Conservation (phyloP, 2,888 invertebrate species). For the Peribatodes rhomboidaria region DNA sequence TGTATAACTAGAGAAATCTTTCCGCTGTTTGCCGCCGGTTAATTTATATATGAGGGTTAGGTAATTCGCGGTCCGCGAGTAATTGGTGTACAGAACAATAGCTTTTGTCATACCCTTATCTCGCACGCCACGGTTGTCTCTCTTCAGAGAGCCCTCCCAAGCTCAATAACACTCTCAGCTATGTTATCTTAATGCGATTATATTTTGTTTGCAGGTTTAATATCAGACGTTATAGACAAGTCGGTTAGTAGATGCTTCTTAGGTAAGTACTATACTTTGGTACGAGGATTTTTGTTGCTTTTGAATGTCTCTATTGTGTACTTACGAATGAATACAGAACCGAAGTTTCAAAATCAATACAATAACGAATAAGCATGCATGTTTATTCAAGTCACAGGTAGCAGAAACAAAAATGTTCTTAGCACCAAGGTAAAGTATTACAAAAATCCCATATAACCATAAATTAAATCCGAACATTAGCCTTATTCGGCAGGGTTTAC, state of each 20-base stretch:
- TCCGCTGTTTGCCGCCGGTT: constrained; percentile 85
- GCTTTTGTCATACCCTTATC: constrained; percentile 86
- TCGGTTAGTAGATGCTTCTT: neutral
- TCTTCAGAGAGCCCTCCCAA: constrained; percentile 75
- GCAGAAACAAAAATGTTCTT: constrained; percentile 4
- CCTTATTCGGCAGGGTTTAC: constrained; percentile 41
- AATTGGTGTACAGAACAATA: constrained; percentile 85
- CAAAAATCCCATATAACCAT: constrained; percentile 28
- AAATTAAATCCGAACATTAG: constrained; percentile 40
- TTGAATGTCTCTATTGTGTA: neutral
- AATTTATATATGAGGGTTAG: constrained; percentile 87
- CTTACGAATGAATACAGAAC: neutral
- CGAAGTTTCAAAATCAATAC: constrained; percentile 1
- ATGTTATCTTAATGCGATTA: constrained; percentile 63
- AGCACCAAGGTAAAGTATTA: constrained; percentile 24
- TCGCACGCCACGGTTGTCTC: constrained; percentile 79
- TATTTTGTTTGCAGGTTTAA: constrained; percentile 33
- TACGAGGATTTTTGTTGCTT: neutral
- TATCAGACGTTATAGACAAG: neutral
- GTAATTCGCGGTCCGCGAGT: constrained; percentile 85
- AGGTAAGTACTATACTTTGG: neutral
- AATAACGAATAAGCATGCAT: neutral
- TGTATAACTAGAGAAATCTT: constrained; percentile 87
- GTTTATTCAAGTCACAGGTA: constrained; percentile 5
- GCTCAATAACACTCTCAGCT: constrained; percentile 74